A percentile compares a stretch with the other conserved stretches of the same genome.
These are phyloP conservation scores for Cirrhinus molitorella DNA, from an alignment of 2,797 vertebrate species.

Conservation along the genomic window DNA sequence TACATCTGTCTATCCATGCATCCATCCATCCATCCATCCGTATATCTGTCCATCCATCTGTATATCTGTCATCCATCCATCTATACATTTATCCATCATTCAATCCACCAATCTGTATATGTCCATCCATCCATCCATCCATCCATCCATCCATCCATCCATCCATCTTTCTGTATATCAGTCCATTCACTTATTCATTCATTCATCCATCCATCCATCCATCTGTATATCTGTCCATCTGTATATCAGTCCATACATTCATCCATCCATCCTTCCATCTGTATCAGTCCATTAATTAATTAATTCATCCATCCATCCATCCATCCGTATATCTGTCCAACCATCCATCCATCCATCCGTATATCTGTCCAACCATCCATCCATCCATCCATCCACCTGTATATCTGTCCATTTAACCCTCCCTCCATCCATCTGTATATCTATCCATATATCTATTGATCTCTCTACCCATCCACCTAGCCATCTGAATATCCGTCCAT, in stretches of 20 bases:
- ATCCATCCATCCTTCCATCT: neutral
- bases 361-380: neutral
- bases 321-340: neutral
- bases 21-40: neutral
- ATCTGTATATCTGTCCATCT: neutral
- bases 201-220: neutral
- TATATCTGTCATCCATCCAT: neutral
- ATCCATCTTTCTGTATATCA: neutral
- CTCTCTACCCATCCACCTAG: too few relatives aligned
- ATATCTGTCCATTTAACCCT: fast-evolving
- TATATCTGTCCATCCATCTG: neutral
- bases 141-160: neutral
- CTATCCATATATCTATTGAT: neutral
- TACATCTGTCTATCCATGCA: neutral
- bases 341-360: neutral
- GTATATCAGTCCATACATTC: neutral
- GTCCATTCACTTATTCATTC: neutral
- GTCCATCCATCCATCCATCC: neutral
- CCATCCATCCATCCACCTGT: fast-evolving
- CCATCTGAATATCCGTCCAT: neutral
- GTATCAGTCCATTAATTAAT: neutral
- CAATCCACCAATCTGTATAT: neutral
- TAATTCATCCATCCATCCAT: neutral
- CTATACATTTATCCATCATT: neutral
- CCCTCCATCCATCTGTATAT: fast-evolving